Evolutionary conservation across 2,888 invertebrate species (phyloP), one percentile per base, ranked within the genome.

Genomic region (Drosophila picticornis): DNA sequence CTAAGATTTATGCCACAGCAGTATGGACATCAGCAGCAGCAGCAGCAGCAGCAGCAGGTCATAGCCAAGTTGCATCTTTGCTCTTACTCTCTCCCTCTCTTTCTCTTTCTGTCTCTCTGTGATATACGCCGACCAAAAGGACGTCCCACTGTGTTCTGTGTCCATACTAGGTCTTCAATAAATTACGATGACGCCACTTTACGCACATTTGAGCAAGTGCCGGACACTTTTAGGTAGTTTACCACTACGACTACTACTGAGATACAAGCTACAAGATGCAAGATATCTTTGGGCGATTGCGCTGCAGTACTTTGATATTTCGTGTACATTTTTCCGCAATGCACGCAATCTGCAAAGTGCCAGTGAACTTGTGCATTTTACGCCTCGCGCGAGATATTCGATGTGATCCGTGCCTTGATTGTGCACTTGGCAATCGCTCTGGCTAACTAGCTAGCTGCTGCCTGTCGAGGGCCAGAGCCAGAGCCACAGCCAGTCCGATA

Each of bases 161-260:
- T 84, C 85, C 85, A 86, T 85, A 85, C 78, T 80, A 77, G 90
- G 88, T 75, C 84, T 76, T 81, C 84, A 88, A 88, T 88, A 88
- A 88, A 88, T 88, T 84, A 90, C 90, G 87, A 90, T 88, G 88
- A 88, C 88, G 88, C 88, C 88, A 88, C 88, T 90, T 88, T 88
- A 87, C 88, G 90, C 90, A 88, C 88, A 90, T 88, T 90, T 82
- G 80, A 84, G 88, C 88, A 90, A 88, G 87, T 88, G 87, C 83
- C 89, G 87, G 86, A 85, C 87, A 88, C 90, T 87, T 87, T 89
- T 85, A 88, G 90, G 88, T 83, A 84, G 86, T 75, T 73, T 70
- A 66, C 61, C 6, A 27, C 50, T 9, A 25, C 10, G 50, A 55
- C 38, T 59, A 77, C 72, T 66, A 61, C 55, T 27, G 32, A 59